These are phyloP conservation scores for Pectinophora gossypiella DNA, from an alignment of 1,140 invertebrate genomes.

Conservation along the genomic window DNA sequence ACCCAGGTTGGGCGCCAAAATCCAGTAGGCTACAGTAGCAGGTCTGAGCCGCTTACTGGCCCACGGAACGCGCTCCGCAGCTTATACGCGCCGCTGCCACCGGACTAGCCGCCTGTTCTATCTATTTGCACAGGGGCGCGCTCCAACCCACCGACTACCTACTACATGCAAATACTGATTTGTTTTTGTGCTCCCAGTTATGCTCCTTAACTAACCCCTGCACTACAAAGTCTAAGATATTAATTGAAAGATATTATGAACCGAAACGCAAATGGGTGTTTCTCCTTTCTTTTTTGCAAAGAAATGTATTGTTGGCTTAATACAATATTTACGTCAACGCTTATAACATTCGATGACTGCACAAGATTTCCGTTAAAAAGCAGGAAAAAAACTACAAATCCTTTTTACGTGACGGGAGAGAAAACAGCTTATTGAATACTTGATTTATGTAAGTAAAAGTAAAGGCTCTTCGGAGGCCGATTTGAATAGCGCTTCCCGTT, in stretches of 20 bases:
- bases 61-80: conserved; percentile 16
- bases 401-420: conserved; percentile 24
- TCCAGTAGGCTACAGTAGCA: neutral
- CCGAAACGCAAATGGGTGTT: too few species aligned
- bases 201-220: too few species aligned
- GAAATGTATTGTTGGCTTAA: too few species aligned
- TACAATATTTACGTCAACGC: too few species aligned
- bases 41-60: conserved; percentile 32
- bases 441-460: conserved; percentile 71
- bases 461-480: conserved; percentile 47
- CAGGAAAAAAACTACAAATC: conserved; percentile 17
- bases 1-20: neutral
- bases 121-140: conserved; percentile 30
- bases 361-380: too few species aligned
- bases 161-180: conserved; percentile 20
- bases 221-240: too few species aligned
- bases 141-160: conserved; percentile 1
- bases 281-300: too few species aligned
- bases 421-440: conserved; percentile 60
- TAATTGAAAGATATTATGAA: too few species aligned
- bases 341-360: too few species aligned
- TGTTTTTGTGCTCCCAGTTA: neutral
- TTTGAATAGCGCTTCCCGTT: conserved; percentile 59
- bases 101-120: conserved; percentile 19
- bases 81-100: conserved; percentile 22